Base-by-base conservation (phyloP, 2,797 vertebrate species). In the Oryzias dopingdopingensis region DNA sequence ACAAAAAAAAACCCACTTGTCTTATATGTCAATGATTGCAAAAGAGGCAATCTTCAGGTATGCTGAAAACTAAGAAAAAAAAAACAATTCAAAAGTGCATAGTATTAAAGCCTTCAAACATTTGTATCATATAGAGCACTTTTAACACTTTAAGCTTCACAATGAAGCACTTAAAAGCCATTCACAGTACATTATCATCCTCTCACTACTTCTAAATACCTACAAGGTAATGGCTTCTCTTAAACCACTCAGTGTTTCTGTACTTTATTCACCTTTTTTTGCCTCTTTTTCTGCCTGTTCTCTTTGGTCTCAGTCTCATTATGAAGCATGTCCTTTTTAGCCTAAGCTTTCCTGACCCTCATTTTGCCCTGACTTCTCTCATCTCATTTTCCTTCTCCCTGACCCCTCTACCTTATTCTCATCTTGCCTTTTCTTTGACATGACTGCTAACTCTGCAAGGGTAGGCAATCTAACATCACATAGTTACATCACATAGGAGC, bases 381-480 rank as follows among this genome's bases (percentile, higher is more conserved):
- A 0, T 64, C 59, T 65, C 48, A 43, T 64, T 56, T 72, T 42
- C 59, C 50, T 59, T 66, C 63, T 71, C 49, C 13, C 65, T 59
- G 62, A 72, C 72, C 70, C 62, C 41, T 23, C 57, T 44, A 68
- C 73, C 70, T 70, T 62, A 70, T 63, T 62, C 62, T 70, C 50
- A 59, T 74, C 75, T 63, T 40, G 57, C 74, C 57, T 70, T 78
- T 60, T 73, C 59, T 18, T 44, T 52, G 51, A 64, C 62, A 79
- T 49, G 56, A 67, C 65, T 70, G 67, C 79, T 72, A 80, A 66
- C 66, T 74, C 65, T 74, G 80, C 70, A 67, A 76, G 81, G 68
- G 74, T 81, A 66, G 76, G 70, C 83, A 87, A 86, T 87, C 85
- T 42, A 29, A 76, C 69, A 76, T 69, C 78, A 82, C 71, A 89